Percentiles rank a stretch among this genome's conserved stretches.
phyloP scores from a whole-genome alignment of 2,888 invertebrate genomes.

The Terebella lapidaria region DNA sequence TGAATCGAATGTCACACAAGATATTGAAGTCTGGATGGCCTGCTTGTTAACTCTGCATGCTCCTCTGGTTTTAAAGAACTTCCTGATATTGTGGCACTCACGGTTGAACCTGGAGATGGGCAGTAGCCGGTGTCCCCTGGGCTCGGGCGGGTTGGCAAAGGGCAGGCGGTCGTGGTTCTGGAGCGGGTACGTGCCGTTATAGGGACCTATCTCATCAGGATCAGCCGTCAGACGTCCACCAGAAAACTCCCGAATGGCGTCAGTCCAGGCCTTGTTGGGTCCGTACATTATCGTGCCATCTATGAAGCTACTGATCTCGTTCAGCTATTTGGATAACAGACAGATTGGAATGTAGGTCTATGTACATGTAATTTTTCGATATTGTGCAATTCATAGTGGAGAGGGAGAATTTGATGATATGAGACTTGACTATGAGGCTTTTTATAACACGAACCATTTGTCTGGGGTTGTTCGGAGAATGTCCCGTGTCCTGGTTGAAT shows the following conservation, averaged over 20 bases:
- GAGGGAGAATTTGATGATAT: background rate
- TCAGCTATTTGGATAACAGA: too few relatives aligned
- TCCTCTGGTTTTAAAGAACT: too few relatives aligned
- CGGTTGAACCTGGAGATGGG: constrained; percentile 59
- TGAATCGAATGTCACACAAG: too few relatives aligned
- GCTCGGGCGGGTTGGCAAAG: constrained; percentile 61
- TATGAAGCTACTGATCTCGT: constrained; percentile 62
- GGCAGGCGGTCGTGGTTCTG: constrained; percentile 58
- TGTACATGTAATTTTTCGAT: background rate
- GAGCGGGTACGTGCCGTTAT: constrained; percentile 56
- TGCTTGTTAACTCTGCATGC: too few relatives aligned
- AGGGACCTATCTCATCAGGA: constrained; percentile 18
- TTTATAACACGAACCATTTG: constrained; percentile 54
- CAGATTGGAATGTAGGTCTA: too few relatives aligned
- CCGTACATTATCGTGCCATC: constrained; percentile 64
- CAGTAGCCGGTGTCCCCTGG: constrained; percentile 55
- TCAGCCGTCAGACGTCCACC: constrained; percentile 44
- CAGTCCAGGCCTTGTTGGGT: constrained; percentile 60
- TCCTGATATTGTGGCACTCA: constrained; percentile 53
- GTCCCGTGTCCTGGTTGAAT: constrained; percentile 59
- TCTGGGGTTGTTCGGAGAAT: constrained; percentile 61
- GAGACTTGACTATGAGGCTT: too few relatives aligned
- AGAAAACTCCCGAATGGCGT: constrained; percentile 53
- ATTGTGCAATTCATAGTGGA: background rate
- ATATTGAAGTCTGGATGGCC: too few relatives aligned